phyloP scores from a whole-genome alignment of 1,140 invertebrate species.

The Aphaenogaster floridana region DNA sequence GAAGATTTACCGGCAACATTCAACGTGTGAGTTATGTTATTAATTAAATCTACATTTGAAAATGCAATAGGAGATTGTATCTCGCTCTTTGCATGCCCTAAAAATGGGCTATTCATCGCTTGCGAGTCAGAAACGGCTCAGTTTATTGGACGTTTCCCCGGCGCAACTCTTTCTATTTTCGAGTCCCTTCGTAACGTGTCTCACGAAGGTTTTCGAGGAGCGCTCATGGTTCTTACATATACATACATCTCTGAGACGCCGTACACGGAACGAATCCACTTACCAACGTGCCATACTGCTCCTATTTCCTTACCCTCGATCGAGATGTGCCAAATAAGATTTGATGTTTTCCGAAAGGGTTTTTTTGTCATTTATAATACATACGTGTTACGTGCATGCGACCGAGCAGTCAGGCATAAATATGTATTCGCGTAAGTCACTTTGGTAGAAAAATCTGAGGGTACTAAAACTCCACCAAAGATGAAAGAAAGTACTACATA shows the following conservation, averaged over 20 bases:
- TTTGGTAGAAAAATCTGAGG: not conserved
- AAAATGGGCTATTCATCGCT: constrained; percentile 32
- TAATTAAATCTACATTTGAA: constrained; percentile 48
- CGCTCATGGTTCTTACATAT: constrained; percentile 56
- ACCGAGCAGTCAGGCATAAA: constrained; percentile 28
- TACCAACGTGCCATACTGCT: constrained; percentile 40
- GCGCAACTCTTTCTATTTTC: constrained; percentile 42
- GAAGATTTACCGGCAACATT: constrained; percentile 13
- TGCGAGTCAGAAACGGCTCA: not conserved
- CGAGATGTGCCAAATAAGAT: constrained; percentile 54
- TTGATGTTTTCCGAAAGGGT: constrained; percentile 45
- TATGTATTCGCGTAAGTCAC: constrained; percentile 28
- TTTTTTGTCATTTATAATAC: constrained; percentile 50
- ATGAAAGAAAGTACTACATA: constrained; percentile 15
- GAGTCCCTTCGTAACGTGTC: constrained; percentile 29
- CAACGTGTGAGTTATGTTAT: not conserved
- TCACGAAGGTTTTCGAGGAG: constrained; percentile 40
- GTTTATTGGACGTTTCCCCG: constrained; percentile 42
- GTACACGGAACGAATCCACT: constrained; percentile 56
- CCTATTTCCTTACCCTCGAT: constrained; percentile 42
- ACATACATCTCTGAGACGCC: constrained; percentile 25
- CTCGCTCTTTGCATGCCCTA: constrained; percentile 17
- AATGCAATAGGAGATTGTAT: constrained; percentile 28
- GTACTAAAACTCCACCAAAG: constrained; percentile 11
- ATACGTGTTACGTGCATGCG: constrained; percentile 7